Base-by-base conservation (phyloP, 1,140 invertebrate genomes). In the Halictus rubicundus region DNA sequence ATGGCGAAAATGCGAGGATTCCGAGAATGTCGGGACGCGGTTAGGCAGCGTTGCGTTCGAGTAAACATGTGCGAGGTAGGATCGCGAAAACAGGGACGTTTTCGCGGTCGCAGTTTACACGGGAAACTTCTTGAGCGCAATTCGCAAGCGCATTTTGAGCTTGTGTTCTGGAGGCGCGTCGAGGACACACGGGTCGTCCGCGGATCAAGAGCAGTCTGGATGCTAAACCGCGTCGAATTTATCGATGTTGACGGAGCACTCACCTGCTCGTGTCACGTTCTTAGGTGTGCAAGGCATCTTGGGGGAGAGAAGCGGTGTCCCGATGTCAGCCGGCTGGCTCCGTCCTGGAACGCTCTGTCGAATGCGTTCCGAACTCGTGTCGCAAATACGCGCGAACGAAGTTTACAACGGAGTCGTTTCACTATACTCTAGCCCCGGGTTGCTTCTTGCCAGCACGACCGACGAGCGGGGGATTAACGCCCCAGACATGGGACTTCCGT, bases 201-300 rank as follows among this genome's bases (percentile, higher is more conserved):
- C 73, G 83, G 78, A 83, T 88, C 77, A 42, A 57, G 32, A 88
- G 82, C 81, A 78, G 72, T 66, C 73, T 69, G 70, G 78, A 65
- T 72, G 77, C 79, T 69, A 76, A 70, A 64, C 68, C 63, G 61
- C 85, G 57, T 65, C 49, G 77, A 86, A 86, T 86, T 86, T 59
- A 69, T 78, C 74, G 65, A 88, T 89, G 86, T 89, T 89, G 87
- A 88, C 86, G 80, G 82, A 88, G 82, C 86, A 85, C 87, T 89
- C 82, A 69, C 39, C 77, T 66, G 65, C 75, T 80, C 87, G 71
- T 87, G 86, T 88, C 85, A 80, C 84, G 84, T 86, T 66, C 85
- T 80, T 61, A 21, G 84, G 32, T 60, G 32, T 60, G 66, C 70
- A 78, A 79, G 25, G 49, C 68, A 70, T 74, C 78, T 66, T 70